Percentiles rank a stretch among this genome's conserved stretches.
phyloP scores from a whole-genome alignment of 2,888 invertebrate species.

The Drosophila suboccidentalis region DNA sequence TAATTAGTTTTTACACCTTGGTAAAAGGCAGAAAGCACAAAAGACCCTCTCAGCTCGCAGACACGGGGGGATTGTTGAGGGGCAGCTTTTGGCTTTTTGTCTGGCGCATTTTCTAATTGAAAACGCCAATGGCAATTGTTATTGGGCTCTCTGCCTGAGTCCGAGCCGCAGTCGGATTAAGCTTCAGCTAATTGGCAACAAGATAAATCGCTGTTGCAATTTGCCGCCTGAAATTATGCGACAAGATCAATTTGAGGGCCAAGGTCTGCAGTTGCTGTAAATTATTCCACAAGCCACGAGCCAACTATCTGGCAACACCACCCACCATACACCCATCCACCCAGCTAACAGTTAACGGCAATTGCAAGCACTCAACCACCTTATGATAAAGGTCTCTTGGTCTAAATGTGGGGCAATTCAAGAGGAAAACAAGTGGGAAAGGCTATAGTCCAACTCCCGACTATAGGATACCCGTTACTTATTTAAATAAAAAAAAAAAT shows the following conservation, averaged over 20 bases:
- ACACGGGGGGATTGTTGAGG: background rate
- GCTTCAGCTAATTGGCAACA: conserved; percentile 70
- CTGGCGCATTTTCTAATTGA: conserved; percentile 74
- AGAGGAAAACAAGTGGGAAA: conserved; percentile 11
- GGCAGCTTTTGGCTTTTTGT: conserved; percentile 35
- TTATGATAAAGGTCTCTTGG: background rate
- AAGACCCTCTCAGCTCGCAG: conserved; percentile 2
- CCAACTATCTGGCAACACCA: background rate
- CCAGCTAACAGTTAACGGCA: background rate
- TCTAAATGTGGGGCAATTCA: conserved; percentile 29
- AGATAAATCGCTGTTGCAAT: conserved; percentile 75
- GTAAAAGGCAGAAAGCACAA: conserved; percentile 48
- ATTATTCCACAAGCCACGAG: background rate
- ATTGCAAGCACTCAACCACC: background rate
- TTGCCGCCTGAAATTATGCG: conserved; percentile 71
- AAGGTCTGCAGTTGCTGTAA: conserved; percentile 48
- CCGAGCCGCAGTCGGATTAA: conserved; percentile 6
- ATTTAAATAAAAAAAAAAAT: no score
- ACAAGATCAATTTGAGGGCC: conserved; percentile 73
- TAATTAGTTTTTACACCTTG: conserved; percentile 80
- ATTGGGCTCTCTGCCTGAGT: conserved; percentile 28
- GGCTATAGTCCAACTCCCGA: no score
- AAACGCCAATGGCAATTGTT: conserved; percentile 72
- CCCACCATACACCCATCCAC: background rate
- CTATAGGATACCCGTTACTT: no score